phyloP scores from a whole-genome alignment of 2,888 invertebrate species.

The Scotopteryx bipunctaria region DNA sequence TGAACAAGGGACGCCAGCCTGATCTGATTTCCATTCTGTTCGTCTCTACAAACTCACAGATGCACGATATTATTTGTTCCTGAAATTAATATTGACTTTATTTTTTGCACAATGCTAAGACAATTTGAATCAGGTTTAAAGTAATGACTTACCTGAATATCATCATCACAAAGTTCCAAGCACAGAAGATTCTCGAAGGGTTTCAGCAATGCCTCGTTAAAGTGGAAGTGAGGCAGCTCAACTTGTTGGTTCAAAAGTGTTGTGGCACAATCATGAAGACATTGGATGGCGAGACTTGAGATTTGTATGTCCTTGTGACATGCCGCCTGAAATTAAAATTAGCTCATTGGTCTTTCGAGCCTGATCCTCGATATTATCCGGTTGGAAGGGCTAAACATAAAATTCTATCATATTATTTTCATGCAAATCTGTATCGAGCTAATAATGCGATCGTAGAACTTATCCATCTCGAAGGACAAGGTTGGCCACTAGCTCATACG shows the following conservation, averaged over 20 bases:
- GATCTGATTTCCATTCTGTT: slow-evolving; percentile 96
- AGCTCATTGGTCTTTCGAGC: too few relatives aligned
- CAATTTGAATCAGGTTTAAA: background rate
- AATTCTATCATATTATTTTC: too few relatives aligned
- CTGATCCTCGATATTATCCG: too few relatives aligned
- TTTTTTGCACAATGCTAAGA: background rate
- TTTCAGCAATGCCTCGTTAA: slow-evolving; percentile 96
- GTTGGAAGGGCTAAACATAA: too few relatives aligned
- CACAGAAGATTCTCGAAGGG: slow-evolving; percentile 97
- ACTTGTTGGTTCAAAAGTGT: slow-evolving; percentile 93
- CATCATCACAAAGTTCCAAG: slow-evolving; percentile 95
- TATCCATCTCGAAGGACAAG: background rate
- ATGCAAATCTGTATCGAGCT: too few relatives aligned
- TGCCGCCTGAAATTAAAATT: slow-evolving; percentile 86
- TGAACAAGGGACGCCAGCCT: slow-evolving; percentile 98
- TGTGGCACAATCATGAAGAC: slow-evolving; percentile 96
- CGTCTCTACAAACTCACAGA: slow-evolving; percentile 98
- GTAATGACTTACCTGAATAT: slow-evolving; percentile 88
- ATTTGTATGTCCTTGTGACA: slow-evolving; percentile 95
- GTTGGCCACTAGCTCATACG: too few relatives aligned
- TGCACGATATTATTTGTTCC: slow-evolving; percentile 95
- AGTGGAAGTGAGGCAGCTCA: slow-evolving; percentile 96
- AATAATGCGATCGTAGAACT: too few relatives aligned
- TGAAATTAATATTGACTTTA: slow-evolving; percentile 57
- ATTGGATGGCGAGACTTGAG: slow-evolving; percentile 95